These are phyloP conservation scores for Graptemys geographica DNA, from an alignment of 2,797 vertebrate genomes.

Conservation along the genomic window DNA sequence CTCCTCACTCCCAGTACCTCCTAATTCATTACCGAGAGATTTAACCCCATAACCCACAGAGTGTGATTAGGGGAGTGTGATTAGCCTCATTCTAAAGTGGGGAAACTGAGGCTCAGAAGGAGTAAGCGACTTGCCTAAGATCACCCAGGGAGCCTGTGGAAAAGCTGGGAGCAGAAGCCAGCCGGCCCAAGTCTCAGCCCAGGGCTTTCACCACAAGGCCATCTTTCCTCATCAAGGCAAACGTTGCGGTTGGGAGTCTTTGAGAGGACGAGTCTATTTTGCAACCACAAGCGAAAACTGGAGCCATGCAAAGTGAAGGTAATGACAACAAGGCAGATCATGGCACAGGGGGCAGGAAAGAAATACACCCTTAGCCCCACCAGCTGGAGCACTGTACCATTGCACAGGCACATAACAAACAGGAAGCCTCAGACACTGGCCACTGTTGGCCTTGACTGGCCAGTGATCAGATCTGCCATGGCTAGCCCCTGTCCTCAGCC, in stretches of 20 bases:
- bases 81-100: background rate
- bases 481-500: background rate
- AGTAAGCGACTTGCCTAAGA: background rate
- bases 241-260: background rate
- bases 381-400: background rate
- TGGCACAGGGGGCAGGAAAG: background rate
- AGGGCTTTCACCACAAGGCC: background rate
- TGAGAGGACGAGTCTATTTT: background rate
- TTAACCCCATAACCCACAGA: background rate
- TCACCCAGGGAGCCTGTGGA: background rate
- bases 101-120: background rate
- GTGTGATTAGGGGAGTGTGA: background rate
- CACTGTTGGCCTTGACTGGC: background rate
- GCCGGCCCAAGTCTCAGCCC: background rate
- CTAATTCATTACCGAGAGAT: background rate
- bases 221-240: background rate
- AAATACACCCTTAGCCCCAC: background rate
- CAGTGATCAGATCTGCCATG: background rate
- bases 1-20: background rate
- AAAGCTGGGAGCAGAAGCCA: background rate
- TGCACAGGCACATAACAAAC: background rate
- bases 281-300: background rate
- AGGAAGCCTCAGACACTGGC: background rate
- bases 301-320: background rate
- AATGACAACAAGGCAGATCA: background rate